These are phyloP conservation scores for Aricia agestis DNA, from an alignment of 1,140 invertebrate genomes.

Conservation along the genomic window DNA sequence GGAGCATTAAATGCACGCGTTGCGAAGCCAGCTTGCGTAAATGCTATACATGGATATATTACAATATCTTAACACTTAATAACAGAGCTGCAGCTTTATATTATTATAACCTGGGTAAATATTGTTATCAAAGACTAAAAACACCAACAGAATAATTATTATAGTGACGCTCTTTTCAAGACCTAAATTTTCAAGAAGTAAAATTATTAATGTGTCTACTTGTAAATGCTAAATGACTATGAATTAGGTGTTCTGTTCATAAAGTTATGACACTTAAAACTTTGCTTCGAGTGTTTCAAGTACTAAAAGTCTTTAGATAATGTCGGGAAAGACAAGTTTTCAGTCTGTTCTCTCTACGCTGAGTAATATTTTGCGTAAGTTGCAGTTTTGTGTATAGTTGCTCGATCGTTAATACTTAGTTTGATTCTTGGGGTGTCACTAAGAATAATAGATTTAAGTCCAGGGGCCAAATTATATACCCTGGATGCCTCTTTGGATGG, in stretches of 20 bases:
- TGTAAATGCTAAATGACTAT: neutral
- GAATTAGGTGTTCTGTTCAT: neutral
- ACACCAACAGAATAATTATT: too few relatives aligned
- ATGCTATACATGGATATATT: conserved; percentile 5
- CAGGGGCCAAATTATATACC: too few relatives aligned
- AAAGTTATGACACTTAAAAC: conserved; percentile 3
- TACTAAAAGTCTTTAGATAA: neutral
- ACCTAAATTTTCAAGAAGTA: neutral
- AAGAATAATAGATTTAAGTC: too few relatives aligned
- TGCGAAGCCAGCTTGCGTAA: neutral
- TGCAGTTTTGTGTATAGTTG: too few relatives aligned
- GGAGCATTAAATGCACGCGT: conserved; percentile 9
- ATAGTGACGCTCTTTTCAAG: too few relatives aligned
- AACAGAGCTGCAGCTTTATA: neutral
- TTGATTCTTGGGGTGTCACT: too few relatives aligned
- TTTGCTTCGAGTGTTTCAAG: neutral
- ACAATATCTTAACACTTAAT: conserved; percentile 4
- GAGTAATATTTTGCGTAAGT: neutral
- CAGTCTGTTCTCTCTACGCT: neutral
- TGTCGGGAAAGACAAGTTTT: neutral
- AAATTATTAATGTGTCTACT: neutral
- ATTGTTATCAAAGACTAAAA: neutral
- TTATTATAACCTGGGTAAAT: neutral
- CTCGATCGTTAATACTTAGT: too few relatives aligned
- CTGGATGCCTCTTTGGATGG: too few relatives aligned